Base-by-base conservation (phyloP, 1,140 invertebrate genomes). In the Drosophila malerkotliana region DNA sequence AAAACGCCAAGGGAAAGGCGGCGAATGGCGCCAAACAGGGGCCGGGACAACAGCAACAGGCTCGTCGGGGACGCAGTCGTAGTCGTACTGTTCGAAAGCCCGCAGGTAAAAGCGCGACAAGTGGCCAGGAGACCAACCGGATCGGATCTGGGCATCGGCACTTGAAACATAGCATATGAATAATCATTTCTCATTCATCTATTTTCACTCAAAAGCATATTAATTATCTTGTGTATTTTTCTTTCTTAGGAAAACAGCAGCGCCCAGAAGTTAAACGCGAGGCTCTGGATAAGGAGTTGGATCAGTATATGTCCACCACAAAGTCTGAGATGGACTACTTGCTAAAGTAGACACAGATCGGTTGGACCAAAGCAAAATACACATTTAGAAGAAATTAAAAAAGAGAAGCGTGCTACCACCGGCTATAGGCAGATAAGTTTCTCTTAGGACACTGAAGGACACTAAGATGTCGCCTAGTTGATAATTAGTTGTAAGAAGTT, bases 271-370 rank as follows among this genome's bases (percentile, higher is more conserved):
- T 91, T 1, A 90, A 91, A 10, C 91, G 91, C 37, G 91, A 92
- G 51, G 90, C 91, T 66, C 52, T 92, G 45, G 91, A 92, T 47
- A 90, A 89, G 51, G 91, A 92, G 41, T 48, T 92, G 24, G 91
- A 92, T 78, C 89, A 91, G 49, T 92, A 92, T 26, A 92, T 92
- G 91, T 91, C 91, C 32, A 92, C 87, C 57, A 91, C 91, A 37
- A 92, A 90, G 59, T 81, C 83, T 5, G 83, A 82, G 26, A 89
- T 87, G 84, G 90, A 90, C 55, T 91, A 73, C 60, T 54, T 91
- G 53, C 34, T 90, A 0, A 90, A 90, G 68, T 89, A 87, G 44
- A 51, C 26, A 14, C 7, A 37, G 26, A 39, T 10, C 9, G 14
- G 39, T 48, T 51, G 21, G 28, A 67, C 54, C 62, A 71, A 72